A percentile compares a stretch with the other conserved stretches of the same genome.
phyloP scores from a whole-genome alignment of 2,888 invertebrate genomes.

The Noctua janthina region DNA sequence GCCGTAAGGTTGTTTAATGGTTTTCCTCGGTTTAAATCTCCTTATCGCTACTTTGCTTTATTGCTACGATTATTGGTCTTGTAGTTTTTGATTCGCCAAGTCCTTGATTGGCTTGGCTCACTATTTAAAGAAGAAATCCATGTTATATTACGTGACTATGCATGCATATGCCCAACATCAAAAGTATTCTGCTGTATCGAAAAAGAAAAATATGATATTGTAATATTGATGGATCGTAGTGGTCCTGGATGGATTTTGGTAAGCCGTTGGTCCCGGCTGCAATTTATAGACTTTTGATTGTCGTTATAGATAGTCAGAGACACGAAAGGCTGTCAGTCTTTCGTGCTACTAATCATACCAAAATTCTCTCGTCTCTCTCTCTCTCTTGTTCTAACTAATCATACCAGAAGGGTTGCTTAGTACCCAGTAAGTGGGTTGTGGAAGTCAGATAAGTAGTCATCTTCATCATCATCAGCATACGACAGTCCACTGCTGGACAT shows the following conservation, averaged over 20 bases:
- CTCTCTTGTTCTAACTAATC: not conserved
- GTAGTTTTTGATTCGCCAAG: not conserved
- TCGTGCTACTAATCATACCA: too few relatives aligned
- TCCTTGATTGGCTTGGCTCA: not conserved
- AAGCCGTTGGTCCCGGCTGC: not conserved
- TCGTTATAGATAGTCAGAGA: not conserved
- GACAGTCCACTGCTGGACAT: too few relatives aligned
- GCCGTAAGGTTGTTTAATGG: too few relatives aligned
- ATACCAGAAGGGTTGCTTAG: not conserved
- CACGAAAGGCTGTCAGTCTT: not conserved
- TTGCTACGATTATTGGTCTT: not conserved
- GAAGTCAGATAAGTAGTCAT: not conserved
- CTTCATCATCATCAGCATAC: too few relatives aligned
- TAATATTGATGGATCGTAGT: not conserved
- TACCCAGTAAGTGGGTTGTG: not conserved
- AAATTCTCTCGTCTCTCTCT: too few relatives aligned
- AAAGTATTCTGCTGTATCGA: not conserved
- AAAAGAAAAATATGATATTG: not conserved
- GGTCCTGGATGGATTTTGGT: not conserved
- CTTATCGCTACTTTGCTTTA: not conserved
- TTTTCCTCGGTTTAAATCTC: not conserved
- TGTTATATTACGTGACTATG: not conserved
- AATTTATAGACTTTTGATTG: too few relatives aligned
- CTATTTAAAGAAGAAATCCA: too few relatives aligned
- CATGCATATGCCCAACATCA: not conserved